Conservation (phyloP, 1,140 invertebrate species). For the Leguminivora glycinivorella region DNA sequence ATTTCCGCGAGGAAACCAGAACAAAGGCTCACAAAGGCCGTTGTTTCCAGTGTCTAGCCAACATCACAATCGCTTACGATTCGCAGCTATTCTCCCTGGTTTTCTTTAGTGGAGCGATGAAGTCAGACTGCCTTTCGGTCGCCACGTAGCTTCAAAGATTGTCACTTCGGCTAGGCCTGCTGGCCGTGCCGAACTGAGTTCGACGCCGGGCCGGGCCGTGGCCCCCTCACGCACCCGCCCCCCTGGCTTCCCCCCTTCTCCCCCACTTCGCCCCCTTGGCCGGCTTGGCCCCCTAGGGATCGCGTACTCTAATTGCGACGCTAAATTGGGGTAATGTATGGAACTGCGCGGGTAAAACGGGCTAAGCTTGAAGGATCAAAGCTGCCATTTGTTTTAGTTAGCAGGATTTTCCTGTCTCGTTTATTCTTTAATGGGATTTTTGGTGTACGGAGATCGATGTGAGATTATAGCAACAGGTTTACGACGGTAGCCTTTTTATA, state of each 20-base stretch:
- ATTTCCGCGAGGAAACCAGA: constrained; percentile 68
- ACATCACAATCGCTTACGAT: too few relatives aligned
- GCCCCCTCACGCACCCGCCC: constrained; percentile 36
- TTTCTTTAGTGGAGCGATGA: too few relatives aligned
- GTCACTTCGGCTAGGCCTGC: too few relatives aligned
- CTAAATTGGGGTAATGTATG: constrained; percentile 77
- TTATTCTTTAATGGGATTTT: constrained; percentile 32
- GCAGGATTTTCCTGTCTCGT: constrained; percentile 48
- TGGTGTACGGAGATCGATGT: constrained; percentile 20
- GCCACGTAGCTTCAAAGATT: too few relatives aligned
- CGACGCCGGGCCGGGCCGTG: constrained; percentile 33
- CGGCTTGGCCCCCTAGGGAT: constrained; percentile 51
- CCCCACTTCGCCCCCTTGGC: constrained; percentile 30
- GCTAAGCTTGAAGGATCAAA: constrained; percentile 54
- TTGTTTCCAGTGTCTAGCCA: too few relatives aligned
- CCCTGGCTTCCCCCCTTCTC: constrained; percentile 22
- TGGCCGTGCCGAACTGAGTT: too few relatives aligned
- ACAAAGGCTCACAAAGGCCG: constrained; percentile 61
- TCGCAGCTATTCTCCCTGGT: too few relatives aligned
- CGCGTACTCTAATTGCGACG: constrained; percentile 71
- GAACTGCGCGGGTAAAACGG: constrained; percentile 64
- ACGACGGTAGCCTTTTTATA: too few relatives aligned
- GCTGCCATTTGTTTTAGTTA: constrained; percentile 73
- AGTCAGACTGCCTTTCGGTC: too few relatives aligned
- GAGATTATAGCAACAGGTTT: background rate